A percentile compares a stretch with the other conserved stretches of the same genome.
phyloP scores from a whole-genome alignment of 2,113 vertebrate species.

The Chinchilla lanigera region DNA sequence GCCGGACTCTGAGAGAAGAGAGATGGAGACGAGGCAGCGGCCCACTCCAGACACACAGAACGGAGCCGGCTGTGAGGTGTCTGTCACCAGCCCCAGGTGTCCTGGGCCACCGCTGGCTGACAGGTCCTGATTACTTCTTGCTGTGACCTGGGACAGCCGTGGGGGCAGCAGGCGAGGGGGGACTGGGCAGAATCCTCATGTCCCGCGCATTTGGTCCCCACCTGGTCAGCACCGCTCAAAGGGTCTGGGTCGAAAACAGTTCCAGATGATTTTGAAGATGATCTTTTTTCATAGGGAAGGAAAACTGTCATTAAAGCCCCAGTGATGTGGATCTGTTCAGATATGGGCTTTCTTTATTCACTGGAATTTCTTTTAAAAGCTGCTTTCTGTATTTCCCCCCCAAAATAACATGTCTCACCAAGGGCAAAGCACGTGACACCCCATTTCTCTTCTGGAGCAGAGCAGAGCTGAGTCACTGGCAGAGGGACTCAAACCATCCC shows the following conservation, averaged over 20 bases:
- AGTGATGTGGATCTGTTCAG: background rate
- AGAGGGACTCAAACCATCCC: background rate
- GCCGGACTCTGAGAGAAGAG: background rate
- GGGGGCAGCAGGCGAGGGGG: fast-evolving
- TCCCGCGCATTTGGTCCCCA: background rate
- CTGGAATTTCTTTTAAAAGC: background rate
- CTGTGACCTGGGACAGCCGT: background rate
- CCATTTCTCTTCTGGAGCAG: background rate
- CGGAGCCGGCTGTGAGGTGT: background rate
- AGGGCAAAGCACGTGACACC: background rate
- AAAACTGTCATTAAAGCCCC: background rate
- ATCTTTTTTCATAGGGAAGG: background rate
- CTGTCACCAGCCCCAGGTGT: background rate
- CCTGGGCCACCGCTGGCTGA: background rate
- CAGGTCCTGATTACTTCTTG: background rate
- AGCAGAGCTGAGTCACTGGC: slow-evolving; percentile 29
- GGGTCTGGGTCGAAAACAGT: background rate
- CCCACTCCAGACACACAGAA: fast-evolving
- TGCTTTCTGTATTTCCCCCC: background rate
- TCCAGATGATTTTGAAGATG: background rate
- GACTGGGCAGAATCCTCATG: background rate
- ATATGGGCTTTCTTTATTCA: background rate
- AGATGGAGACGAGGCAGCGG: no score
- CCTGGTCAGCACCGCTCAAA: background rate
- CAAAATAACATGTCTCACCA: background rate